phyloP scores from a whole-genome alignment of 1,140 invertebrate genomes.

The Chironomus striatipennis region DNA sequence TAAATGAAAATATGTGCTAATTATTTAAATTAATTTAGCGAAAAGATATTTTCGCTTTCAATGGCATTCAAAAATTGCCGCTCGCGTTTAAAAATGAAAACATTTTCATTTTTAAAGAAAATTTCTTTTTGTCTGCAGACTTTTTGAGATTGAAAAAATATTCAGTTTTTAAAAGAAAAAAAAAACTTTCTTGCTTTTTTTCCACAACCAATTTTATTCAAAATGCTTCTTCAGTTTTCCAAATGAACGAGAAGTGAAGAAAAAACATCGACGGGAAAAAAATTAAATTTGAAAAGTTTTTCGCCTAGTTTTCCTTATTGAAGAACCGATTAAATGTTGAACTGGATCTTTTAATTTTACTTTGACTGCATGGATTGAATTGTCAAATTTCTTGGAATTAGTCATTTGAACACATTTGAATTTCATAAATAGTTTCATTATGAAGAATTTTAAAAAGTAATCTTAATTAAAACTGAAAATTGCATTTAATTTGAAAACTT shows the following conservation, averaged over 20 bases:
- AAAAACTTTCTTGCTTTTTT: constrained; percentile 11
- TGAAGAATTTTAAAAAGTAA: too few species aligned
- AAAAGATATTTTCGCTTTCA: constrained; percentile 9
- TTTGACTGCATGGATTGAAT: too few species aligned
- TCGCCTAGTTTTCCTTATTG: not conserved
- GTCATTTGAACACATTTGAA: too few species aligned
- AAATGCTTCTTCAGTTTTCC: not conserved
- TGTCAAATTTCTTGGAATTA: too few species aligned
- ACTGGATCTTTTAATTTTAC: too few species aligned
- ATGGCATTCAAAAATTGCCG: constrained; percentile 1
- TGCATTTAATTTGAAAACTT: too few species aligned
- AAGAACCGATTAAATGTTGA: too few species aligned
- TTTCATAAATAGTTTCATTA: too few species aligned
- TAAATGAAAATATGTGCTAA: constrained; percentile 8
- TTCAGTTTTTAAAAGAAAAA: not conserved
- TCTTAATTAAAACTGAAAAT: too few species aligned
- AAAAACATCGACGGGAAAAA: not conserved
- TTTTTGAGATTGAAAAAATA: constrained; percentile 5
- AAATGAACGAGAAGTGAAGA: not conserved
- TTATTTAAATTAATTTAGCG: constrained; percentile 15
- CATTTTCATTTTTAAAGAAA: not conserved
- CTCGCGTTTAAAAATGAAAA: not conserved
- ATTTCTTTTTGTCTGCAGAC: not conserved
- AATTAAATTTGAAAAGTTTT: constrained; percentile 22
- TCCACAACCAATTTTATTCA: not conserved